Evolutionary conservation across 2,797 vertebrate species (phyloP).

Genomic region (Protosalanx chinensis): DNA sequence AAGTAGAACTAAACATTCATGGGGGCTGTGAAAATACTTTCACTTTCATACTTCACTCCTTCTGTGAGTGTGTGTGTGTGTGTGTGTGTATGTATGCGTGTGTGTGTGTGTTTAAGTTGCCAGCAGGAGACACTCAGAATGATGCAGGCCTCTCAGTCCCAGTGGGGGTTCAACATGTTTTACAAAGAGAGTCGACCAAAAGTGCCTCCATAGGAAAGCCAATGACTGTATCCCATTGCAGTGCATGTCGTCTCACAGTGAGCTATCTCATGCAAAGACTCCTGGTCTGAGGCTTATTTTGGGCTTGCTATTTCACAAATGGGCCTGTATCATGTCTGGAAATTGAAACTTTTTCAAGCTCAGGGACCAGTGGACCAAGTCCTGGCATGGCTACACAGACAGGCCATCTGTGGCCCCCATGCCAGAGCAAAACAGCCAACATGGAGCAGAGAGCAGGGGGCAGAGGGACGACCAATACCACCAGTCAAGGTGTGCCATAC

Average conservation of each 20-base stretch:
- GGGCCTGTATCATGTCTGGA: slow-evolving; percentile 36
- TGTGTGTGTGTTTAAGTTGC: background rate
- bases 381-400: slow-evolving; percentile 47
- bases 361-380: slow-evolving; percentile 46
- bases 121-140: background rate
- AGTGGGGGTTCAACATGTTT: background rate
- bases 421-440: slow-evolving; percentile 60
- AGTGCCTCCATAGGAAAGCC: background rate
- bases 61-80: background rate
- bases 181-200: background rate
- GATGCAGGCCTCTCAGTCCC: background rate
- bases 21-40: no score
- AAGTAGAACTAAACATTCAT: background rate
- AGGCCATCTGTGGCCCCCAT: slow-evolving; percentile 62
- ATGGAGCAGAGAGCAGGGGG: slow-evolving; percentile 49
- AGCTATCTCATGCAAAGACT: background rate
- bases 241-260: background rate
- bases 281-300: background rate
- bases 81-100: background rate
- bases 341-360: slow-evolving; percentile 52
- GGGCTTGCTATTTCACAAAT: background rate
- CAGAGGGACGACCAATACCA: slow-evolving; percentile 26
- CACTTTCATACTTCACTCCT: no score
- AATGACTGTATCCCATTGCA: background rate
- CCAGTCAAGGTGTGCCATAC: slow-evolving; percentile 28